phyloP scores from a whole-genome alignment of 2,113 vertebrate species.

The Oreotrochilus melanogaster region DNA sequence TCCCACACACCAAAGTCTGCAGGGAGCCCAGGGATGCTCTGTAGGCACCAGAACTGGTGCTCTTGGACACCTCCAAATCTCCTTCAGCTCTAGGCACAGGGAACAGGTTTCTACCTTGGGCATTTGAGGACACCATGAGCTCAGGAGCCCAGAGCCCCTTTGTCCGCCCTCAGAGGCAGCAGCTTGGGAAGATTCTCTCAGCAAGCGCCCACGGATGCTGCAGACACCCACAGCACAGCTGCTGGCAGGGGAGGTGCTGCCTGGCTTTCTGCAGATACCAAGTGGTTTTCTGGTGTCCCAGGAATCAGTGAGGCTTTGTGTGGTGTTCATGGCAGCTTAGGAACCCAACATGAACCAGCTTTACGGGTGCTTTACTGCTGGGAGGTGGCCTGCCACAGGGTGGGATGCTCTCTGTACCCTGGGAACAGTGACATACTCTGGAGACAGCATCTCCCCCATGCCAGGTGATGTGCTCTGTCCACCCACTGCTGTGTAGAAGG shows the following conservation, averaged over 20 bases:
- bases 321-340: background rate
- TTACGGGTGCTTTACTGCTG: background rate
- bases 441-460: background rate
- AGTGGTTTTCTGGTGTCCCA: background rate
- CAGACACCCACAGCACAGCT: conserved; percentile 22
- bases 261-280: background rate
- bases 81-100: background rate
- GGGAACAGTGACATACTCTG: background rate
- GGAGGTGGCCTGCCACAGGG: background rate
- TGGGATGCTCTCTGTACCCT: background rate
- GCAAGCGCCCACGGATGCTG: background rate
- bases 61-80: rapidly evolving
- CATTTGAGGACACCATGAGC: background rate
- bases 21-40: background rate
- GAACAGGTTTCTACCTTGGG: background rate
- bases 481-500: background rate
- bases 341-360: too few relatives aligned
- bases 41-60: background rate
- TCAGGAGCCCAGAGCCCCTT: background rate
- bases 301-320: background rate
- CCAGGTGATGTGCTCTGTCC: background rate
- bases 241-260: background rate
- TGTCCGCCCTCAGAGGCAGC: background rate
- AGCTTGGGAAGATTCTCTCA: background rate
- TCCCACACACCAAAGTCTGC: background rate